Evolutionary conservation across 2,888 invertebrate genomes (phyloP).

Genomic region (Cremastinae sp.): DNA sequence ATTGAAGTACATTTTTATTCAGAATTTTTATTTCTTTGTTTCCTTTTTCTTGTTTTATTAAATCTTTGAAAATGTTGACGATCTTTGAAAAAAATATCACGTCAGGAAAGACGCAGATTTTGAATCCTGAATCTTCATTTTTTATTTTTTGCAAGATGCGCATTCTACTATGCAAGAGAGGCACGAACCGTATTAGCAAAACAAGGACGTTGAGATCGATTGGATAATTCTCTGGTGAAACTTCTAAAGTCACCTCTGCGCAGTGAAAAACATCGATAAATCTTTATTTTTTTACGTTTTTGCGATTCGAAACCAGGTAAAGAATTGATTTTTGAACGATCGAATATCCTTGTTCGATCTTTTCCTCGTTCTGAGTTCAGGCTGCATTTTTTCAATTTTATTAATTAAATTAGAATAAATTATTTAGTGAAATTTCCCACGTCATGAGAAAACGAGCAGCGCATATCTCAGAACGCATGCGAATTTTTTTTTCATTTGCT

Average conservation of each 20-base stretch:
- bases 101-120: neutral
- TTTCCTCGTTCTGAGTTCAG: no score
- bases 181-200: conserved; percentile 28
- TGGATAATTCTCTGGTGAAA: conserved; percentile 32
- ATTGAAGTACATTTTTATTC: conserved; percentile 11
- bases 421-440: no score
- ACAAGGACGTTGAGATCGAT: conserved; percentile 22
- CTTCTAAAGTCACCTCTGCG: conserved; percentile 3
- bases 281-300: neutral
- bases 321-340: no score
- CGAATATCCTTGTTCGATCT: no score
- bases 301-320: neutral
- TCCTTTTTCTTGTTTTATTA: neutral
- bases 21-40: neutral
- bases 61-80: no score
- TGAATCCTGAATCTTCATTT: neutral
- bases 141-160: neutral
- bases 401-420: no score
- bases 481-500: no score
- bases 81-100: neutral
- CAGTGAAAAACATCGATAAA: conserved; percentile 21
- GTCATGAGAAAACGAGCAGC: no score
- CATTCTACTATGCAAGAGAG: conserved; percentile 8
- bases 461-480: no score
- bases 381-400: no score